Percentiles rank a stretch among this genome's conserved stretches.
These are phyloP conservation scores for Henricia sp. DNA, from an alignment of 53 echinoderm and acorn worm genomes.

Conservation along the genomic window DNA sequence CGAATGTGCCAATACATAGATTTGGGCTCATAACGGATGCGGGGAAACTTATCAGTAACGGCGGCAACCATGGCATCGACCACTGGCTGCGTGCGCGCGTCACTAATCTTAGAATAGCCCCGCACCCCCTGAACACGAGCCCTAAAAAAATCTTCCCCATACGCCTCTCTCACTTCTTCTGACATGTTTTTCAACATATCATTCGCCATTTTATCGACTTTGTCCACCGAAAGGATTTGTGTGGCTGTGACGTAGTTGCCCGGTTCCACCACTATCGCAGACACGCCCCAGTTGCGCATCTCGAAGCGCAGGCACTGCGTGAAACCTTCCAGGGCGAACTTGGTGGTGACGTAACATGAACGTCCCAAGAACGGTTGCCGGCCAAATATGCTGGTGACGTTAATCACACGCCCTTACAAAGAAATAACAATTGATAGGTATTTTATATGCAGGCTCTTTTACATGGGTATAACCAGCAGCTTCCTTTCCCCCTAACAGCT, in stretches of 20 bases:
- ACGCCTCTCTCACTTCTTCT: constrained; percentile 62
- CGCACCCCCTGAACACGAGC: constrained; percentile 66
- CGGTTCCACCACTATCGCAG: constrained; percentile 84
- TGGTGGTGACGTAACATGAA: constrained; percentile 82
- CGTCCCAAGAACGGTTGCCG: constrained; percentile 70
- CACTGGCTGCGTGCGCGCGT: constrained; percentile 63
- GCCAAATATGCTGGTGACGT: constrained; percentile 85
- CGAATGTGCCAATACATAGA: constrained; percentile 73
- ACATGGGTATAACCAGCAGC: too few species aligned
- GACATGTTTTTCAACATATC: constrained; percentile 80
- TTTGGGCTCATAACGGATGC: constrained; percentile 75
- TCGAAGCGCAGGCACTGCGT: constrained; percentile 94
- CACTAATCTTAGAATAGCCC: constrained; percentile 53
- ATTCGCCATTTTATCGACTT: constrained; percentile 68
- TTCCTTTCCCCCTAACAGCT: too few species aligned
- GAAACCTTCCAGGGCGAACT: constrained; percentile 93
- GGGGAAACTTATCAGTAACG: constrained; percentile 60
- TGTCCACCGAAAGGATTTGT: constrained; percentile 79
- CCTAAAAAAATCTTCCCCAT: constrained; percentile 63
- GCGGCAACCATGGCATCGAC: constrained; percentile 72
- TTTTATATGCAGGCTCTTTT: too few species aligned
- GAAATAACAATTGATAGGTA: neutral
- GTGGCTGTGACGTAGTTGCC: constrained; percentile 93
- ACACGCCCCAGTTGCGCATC: constrained; percentile 73
- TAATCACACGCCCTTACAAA: constrained; percentile 78